Evolutionary conservation across 2,888 invertebrate species (phyloP), one percentile per base, ranked within the genome.

Genomic region (Orchesellides sinensis): DNA sequence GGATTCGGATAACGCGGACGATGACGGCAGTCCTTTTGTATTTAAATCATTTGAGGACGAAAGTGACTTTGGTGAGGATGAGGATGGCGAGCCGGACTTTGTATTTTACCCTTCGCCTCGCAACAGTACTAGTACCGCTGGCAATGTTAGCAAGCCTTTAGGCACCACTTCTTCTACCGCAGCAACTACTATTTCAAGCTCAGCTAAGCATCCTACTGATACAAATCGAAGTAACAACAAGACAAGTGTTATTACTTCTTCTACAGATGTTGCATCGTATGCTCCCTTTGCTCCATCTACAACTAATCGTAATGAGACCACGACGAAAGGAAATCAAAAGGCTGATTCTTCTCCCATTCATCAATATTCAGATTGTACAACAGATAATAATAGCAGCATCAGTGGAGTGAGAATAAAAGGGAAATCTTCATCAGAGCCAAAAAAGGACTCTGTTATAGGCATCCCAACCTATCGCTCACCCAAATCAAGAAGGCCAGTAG

Each of bases 11-110:
- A 85, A 78, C 59, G 54, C 27, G 27, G 85, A 80, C 10, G 79
- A 70, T 12, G 77, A 73, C 17, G 81, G 75, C 27, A 73, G 63
- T 21, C 77, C 70, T 49, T 54, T 77, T 25, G 66, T 66, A n/a
- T 87, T 85, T 72, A 85, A 85, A 83, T 86, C 86, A 3, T 87
- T 85, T 69, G 85, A 86, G 19, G 83, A 86, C 27, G 85, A 86
- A 40, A 74, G 74, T 56, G 86, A 85, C 14, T 78, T 68, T 77
- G 83, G 70, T n/a, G 86, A 85, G n/a, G 84, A 84, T 27, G 86
- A 84, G 19, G 77, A 82, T 70, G 83, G 66, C 25, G 83, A 84
- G 45, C 66, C 80, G 45, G 86, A 86, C 59, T 86, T 86, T 72
- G 78, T 86, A 68, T 86, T 83, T 52, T 84, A 82, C 25, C 80